Percentiles rank a stretch among this genome's conserved stretches.
Evolutionary conservation across 2,888 invertebrate species (phyloP).

Genomic region (Mystacides longicornis): DNA sequence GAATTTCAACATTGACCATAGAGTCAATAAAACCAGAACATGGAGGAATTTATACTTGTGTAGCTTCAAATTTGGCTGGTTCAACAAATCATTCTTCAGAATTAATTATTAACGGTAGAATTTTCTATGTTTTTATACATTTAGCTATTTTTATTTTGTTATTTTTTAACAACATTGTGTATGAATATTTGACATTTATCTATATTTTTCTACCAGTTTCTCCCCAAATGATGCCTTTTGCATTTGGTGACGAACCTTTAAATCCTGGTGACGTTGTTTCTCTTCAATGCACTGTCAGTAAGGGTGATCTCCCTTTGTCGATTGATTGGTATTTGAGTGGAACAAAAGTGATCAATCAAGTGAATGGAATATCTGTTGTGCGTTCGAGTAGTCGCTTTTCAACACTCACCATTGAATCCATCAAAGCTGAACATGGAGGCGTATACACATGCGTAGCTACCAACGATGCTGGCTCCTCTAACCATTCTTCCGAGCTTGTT

Average conservation of each 20-base stretch:
- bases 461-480: constrained; percentile 52
- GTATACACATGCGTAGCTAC: constrained; percentile 56
- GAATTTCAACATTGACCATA: constrained; percentile 48
- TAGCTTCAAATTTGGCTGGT: constrained; percentile 43
- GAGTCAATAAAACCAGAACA: constrained; percentile 49
- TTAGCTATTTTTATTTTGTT: constrained; percentile 3
- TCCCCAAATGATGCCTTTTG: constrained; percentile 71
- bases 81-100: constrained; percentile 38
- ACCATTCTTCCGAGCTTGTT: constrained; percentile 42
- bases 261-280: constrained; percentile 68
- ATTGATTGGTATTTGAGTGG: constrained; percentile 66
- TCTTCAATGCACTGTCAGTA: constrained; percentile 59
- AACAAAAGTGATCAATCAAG: constrained; percentile 38
- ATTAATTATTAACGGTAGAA: constrained; percentile 44
- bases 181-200: constrained; percentile 1
- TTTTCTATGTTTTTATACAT: neutral
- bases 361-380: constrained; percentile 42
- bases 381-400: constrained; percentile 43
- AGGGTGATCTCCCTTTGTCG: constrained; percentile 62
- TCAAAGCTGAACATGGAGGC: constrained; percentile 51
- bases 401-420: constrained; percentile 46
- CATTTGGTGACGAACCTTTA: constrained; percentile 63
- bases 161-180: neutral
- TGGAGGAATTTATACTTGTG: constrained; percentile 51
- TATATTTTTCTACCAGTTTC: constrained; percentile 49